Base-by-base conservation (phyloP, 1,140 invertebrate species). In the Phortica variegata region DNA sequence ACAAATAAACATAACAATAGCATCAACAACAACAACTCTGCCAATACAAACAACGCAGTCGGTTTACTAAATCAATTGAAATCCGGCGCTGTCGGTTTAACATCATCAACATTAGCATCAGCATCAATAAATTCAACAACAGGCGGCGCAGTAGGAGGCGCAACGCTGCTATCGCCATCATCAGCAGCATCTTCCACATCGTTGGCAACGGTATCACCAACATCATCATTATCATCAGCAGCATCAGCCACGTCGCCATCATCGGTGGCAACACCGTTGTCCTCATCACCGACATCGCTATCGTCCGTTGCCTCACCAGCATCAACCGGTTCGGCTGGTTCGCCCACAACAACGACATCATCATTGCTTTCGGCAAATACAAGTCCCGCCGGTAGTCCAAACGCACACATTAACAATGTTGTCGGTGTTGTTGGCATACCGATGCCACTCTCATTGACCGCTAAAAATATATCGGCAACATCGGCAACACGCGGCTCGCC, bases 391-490 rank as follows among this genome's bases (percentile, higher is more conserved):
- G 43, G 15, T 36, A 49, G 52, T 49, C 43, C 47, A 9, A 42
- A 41, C n/a, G n/a, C 39, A 41, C 4, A 6, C 19, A 41, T 19
- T 15, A 41, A 13, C n/a, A n/a, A n/a, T n/a, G n/a, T n/a, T n/a
- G n/a, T n/a, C n/a, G n/a, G n/a, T n/a, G n/a, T n/a, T n/a, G n/a
- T n/a, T 20, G 7, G 39, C 19, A 19, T n/a, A n/a, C 23, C 43
- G 15, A 44, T 47, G 39, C 49, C 53, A 18, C 31, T 56, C n/a
- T 51, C 53, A 17, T 48, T 56, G 21, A 52, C 53, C 15, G 49
- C 52, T 12, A 55, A 50, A 44, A 54, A 54, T 39, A 54, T 54
- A 31, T 54, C 52, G 20, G 47, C 47, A 15, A 55, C 49, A 33
- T 37, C 53, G 15, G 19, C 52, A 10, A 56, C 53, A 32, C 53